Percentiles rank a stretch among this genome's conserved stretches.
phyloP scores from a whole-genome alignment of 37 sponge, comb jelly and placozoan species.

The Geodia barretti region DNA sequence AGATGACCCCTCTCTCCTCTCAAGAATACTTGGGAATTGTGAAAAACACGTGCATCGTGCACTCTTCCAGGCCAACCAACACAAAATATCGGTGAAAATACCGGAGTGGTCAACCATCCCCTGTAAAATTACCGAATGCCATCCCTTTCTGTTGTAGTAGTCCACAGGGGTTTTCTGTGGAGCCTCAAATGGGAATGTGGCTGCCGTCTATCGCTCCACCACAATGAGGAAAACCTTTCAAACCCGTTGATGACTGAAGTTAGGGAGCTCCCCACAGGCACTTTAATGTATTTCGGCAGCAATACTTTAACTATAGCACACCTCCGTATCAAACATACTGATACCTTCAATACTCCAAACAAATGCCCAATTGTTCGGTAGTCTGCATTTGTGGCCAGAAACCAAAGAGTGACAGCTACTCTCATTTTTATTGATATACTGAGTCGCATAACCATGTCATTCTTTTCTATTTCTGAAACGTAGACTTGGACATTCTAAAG shows the following conservation, averaged over 20 bases:
- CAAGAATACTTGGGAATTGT: conserved; percentile 16
- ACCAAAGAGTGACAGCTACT: conserved; percentile 44
- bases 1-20: neutral
- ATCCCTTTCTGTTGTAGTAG: conserved; percentile 58
- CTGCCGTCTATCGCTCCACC: conserved; percentile 35
- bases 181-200: conserved; percentile 28
- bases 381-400: conserved; percentile 35
- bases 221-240: conserved; percentile 49
- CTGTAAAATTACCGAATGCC: conserved; percentile 40
- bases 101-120: conserved; percentile 22
- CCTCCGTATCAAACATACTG: conserved; percentile 38
- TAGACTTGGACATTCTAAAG: conserved; percentile 20
- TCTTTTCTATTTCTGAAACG: conserved; percentile 14
- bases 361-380: conserved; percentile 56
- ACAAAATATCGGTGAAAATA: conserved; percentile 23
- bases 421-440: conserved; percentile 11
- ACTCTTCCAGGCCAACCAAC: conserved; percentile 50
- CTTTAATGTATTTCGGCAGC: conserved; percentile 29
- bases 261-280: conserved; percentile 38
- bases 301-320: conserved; percentile 32
- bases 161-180: conserved; percentile 28
- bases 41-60: conserved; percentile 58
- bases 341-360: conserved; percentile 38
- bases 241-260: too few relatives aligned
- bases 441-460: conserved; percentile 11